Percentiles rank a stretch among this genome's conserved stretches.
These are phyloP conservation scores for Lerista edwardsae DNA, from an alignment of 2,797 vertebrate genomes.

Conservation along the genomic window DNA sequence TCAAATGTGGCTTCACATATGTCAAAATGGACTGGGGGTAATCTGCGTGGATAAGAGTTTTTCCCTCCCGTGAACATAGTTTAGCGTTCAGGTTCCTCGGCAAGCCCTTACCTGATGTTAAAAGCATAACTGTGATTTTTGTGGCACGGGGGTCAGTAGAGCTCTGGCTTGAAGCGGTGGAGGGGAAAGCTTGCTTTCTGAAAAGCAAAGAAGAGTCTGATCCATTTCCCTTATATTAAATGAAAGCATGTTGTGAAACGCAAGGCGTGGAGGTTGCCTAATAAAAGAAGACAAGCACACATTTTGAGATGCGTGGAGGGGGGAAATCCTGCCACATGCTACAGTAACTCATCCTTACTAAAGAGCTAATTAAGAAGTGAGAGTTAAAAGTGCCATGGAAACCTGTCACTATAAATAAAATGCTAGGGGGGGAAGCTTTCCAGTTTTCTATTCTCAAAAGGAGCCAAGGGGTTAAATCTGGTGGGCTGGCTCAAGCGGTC, in stretches of 20 bases:
- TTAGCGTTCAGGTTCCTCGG: neutral
- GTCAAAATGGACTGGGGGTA: neutral
- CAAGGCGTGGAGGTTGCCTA: neutral
- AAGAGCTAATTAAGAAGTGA: neutral
- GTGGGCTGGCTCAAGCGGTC: conserved; percentile 42
- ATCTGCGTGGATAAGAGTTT: neutral
- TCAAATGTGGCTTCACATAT: neutral
- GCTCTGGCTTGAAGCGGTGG: fast-evolving
- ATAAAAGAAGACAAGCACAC: fast-evolving
- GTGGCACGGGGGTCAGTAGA: fast-evolving
- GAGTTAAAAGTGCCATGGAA: neutral
- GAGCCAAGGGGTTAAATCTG: neutral
- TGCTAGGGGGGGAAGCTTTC: neutral
- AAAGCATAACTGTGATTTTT: neutral
- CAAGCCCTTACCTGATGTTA: too few species aligned
- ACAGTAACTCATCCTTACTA: fast-evolving
- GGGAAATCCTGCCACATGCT: fast-evolving
- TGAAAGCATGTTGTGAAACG: fast-evolving
- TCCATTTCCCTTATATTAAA: neutral
- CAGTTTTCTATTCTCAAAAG: neutral
- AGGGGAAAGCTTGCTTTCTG: fast-evolving
- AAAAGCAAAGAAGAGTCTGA: fast-evolving
- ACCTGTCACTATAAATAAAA: neutral
- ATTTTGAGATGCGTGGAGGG: neutral
- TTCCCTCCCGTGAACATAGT: neutral